Percentiles rank a stretch among this genome's conserved stretches.
phyloP scores from a whole-genome alignment of 1,140 invertebrate species.

The Trialeurodes vaporariorum region DNA sequence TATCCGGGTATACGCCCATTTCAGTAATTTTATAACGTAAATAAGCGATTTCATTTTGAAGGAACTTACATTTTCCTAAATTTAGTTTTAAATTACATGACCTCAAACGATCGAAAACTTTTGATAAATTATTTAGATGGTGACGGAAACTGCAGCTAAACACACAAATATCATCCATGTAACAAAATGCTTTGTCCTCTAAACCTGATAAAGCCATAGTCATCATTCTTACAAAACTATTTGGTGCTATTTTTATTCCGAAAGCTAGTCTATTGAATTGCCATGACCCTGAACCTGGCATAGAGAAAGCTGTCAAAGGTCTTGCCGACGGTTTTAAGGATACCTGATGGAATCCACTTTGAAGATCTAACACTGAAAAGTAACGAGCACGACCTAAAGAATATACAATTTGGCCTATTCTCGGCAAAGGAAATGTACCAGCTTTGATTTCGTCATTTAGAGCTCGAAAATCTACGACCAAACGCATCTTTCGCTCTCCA shows the following conservation, averaged over 20 bases:
- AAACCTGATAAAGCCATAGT: not conserved
- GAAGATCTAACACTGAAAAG: slow-evolving; percentile 38
- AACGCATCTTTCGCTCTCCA: slow-evolving; percentile 14
- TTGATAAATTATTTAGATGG: not conserved
- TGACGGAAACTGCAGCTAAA: not conserved
- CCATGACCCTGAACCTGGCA: too few relatives aligned
- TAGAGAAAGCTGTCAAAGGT: not conserved
- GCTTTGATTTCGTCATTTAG: slow-evolving; percentile 22
- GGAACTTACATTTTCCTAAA: not conserved
- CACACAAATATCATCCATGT: not conserved
- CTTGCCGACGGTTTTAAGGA: not conserved
- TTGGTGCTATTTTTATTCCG: not conserved
- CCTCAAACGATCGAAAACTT: not conserved
- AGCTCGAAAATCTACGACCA: slow-evolving; percentile 21
- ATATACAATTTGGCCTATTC: slow-evolving; percentile 37
- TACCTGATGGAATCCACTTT: slow-evolving; percentile 41
- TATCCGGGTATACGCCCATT: not conserved
- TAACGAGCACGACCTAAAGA: slow-evolving; percentile 31
- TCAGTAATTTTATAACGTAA: not conserved
- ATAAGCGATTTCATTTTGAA: not conserved
- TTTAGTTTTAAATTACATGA: not conserved
- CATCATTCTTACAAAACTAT: not conserved
- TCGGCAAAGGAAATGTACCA: slow-evolving; percentile 40
- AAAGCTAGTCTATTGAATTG: not conserved
- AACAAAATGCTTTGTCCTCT: not conserved